Evolutionary conservation across 2,113 vertebrate species (phyloP).

Genomic region (Uropsilus gracilis): DNA sequence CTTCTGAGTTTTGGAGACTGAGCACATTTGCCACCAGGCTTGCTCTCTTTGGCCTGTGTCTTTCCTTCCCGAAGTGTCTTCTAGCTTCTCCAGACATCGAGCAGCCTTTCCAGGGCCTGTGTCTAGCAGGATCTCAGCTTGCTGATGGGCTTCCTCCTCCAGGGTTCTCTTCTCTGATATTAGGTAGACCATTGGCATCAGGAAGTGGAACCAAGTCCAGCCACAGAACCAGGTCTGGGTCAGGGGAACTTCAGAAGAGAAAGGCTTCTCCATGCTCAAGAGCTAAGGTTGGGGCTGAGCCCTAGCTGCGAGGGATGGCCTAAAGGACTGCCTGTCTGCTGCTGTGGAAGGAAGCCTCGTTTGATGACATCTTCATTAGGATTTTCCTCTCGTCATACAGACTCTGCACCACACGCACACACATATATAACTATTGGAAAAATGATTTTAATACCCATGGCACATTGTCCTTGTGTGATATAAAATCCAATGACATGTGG

Average conservation of each 20-base stretch:
- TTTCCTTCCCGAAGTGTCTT: not conserved
- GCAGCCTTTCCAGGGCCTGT: not conserved
- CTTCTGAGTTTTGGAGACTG: slow-evolving; percentile 12
- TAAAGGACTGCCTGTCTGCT: slow-evolving; percentile 15
- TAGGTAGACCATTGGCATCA: not conserved
- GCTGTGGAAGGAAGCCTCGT: slow-evolving; percentile 22
- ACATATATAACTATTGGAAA: slow-evolving; percentile 92
- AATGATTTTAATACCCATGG: slow-evolving; percentile 99
- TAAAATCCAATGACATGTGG: slow-evolving; percentile 99
- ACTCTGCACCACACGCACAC: slow-evolving; percentile 80
- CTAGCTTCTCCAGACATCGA: not conserved
- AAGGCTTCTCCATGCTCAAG: not conserved
- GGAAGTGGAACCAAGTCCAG: not conserved
- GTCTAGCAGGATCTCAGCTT: not conserved
- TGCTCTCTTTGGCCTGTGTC: not conserved
- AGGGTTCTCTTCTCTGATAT: not conserved
- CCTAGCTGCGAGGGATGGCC: not conserved
- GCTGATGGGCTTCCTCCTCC: not conserved
- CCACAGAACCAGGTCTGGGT: not conserved
- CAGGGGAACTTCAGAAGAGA: not conserved
- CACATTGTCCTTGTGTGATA: slow-evolving; percentile 99
- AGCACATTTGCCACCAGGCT: not conserved
- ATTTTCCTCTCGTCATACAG: slow-evolving; percentile 75
- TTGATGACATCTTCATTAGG: slow-evolving; percentile 79
- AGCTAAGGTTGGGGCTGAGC: not conserved